Base-by-base conservation (phyloP, 2,113 vertebrate species). In the Clupea harengus region DNA sequence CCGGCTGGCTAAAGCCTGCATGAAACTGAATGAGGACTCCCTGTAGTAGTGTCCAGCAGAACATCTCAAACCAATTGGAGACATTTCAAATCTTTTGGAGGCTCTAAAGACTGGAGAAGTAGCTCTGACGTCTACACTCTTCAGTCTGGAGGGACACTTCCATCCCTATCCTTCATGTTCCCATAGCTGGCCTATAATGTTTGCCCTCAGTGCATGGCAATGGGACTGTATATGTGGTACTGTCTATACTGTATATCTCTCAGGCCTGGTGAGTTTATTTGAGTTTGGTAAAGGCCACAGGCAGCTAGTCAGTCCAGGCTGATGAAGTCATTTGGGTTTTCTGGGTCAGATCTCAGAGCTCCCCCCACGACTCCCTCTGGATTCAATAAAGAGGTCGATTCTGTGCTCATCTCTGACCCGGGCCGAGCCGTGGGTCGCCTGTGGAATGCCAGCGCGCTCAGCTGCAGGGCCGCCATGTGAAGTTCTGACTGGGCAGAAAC, bases 401-500 rank as follows among this genome's bases (percentile, higher is more conserved):
- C 90, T 88, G 89, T 88, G 72, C 72, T 78, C 88, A 81, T 75
- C 82, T 28, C 82, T 44, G 25, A 86, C 75, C 89, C 83, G 81
- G 39, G 85, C 60, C 86, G 67, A 50, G 85, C 57, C 44, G 18
- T 50, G 60, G 81, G 90, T 87, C 87, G 89, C 88, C 90, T 45
- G 78, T 87, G 89, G 92, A 94, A 95, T 92, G 92, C 72, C 72
- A 78, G 28, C 15, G 10, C 28, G 32, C 28, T 78, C 85, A 86
- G 82, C 83, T 85, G 89, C 28, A 60, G 57, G 28, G 84, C 52
- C 64, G 45, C 86, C 72, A 32, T 64, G 85, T 86, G 67, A 57
- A 83, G 87, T 87, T 91, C 89, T 93, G 92, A 94, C 92, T 90
- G 90, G 89, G 93, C 91, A 91, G 84, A 91, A 90, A 81, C n/a